These are phyloP conservation scores for Uropetala carovei DNA, from an alignment of 2,888 invertebrate genomes.

Conservation along the genomic window DNA sequence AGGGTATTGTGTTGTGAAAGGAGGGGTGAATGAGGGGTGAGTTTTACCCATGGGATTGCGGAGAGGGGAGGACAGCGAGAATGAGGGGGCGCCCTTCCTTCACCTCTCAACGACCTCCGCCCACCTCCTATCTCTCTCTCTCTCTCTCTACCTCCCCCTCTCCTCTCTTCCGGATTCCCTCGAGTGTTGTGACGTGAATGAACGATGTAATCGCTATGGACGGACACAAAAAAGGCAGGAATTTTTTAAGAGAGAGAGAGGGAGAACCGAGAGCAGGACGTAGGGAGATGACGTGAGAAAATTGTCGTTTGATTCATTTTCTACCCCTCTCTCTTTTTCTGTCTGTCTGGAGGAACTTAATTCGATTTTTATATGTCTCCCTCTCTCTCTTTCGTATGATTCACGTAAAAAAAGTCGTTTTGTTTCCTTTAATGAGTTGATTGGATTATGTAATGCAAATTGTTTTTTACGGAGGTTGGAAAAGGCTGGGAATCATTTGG, in stretches of 20 bases:
- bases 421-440: constrained; percentile 1
- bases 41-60: constrained; percentile 38
- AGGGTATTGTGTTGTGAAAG: constrained; percentile 2
- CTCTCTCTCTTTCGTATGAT: background rate
- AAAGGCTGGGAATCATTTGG: background rate
- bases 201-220: constrained; percentile 52
- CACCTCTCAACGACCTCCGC: background rate
- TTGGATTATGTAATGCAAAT: background rate
- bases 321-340: background rate
- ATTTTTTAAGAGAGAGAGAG: background rate
- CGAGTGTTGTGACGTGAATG: constrained; percentile 35
- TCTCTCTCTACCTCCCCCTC: background rate
- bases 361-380: constrained; percentile 27
- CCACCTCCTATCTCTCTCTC: background rate
- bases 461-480: background rate
- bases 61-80: background rate
- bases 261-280: background rate
- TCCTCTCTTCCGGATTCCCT: background rate
- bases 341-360: constrained; percentile 17
- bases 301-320: constrained; percentile 18
- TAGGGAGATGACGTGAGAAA: constrained; percentile 43
- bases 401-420: background rate
- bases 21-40: constrained; percentile 1
- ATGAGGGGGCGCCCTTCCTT: background rate
- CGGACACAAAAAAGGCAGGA: constrained; percentile 7